Evolutionary conservation across 2,888 invertebrate species (phyloP).

Genomic region (Agrenia bidenticulata): DNA sequence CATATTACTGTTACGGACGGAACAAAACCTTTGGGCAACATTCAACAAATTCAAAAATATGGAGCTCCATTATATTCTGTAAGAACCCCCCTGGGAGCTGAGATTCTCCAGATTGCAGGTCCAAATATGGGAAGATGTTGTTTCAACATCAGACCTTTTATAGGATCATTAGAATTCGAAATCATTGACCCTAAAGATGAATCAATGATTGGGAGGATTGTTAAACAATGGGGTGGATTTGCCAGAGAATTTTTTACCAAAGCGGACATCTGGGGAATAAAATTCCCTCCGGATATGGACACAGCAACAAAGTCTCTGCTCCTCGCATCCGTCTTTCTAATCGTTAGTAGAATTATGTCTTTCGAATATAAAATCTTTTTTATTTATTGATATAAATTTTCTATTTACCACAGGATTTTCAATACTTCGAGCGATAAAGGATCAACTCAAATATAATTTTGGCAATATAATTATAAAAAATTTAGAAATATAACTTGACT

Average conservation of each 20-base stretch:
- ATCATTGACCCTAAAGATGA: slow-evolving; percentile 32
- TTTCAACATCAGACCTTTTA: slow-evolving; percentile 28
- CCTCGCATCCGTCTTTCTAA: slow-evolving; percentile 40
- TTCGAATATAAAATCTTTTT: background rate
- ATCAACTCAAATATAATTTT: too few relatives aligned
- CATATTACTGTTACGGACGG: slow-evolving; percentile 38
- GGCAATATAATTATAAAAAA: too few relatives aligned
- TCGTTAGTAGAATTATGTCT: slow-evolving; percentile 26
- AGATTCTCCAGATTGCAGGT: slow-evolving; percentile 37
- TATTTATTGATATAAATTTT: background rate
- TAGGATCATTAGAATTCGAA: slow-evolving; percentile 37
- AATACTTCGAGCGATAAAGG: slow-evolving; percentile 41
- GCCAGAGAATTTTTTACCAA: slow-evolving; percentile 44
- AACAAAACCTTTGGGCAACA: slow-evolving; percentile 32
- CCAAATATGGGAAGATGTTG: slow-evolving; percentile 41
- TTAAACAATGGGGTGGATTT: slow-evolving; percentile 46
- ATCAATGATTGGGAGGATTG: slow-evolving; percentile 36
- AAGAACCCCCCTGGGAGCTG: slow-evolving; percentile 28
- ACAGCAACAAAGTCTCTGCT: slow-evolving; percentile 37
- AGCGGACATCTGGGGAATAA: slow-evolving; percentile 45
- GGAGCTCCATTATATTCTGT: slow-evolving; percentile 37
- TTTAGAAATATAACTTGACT: too few relatives aligned
- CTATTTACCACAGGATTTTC: slow-evolving; percentile 37
- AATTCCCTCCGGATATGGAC: slow-evolving; percentile 40
- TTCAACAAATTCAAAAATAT: slow-evolving; percentile 37